Conservation (phyloP, 2,113 vertebrate species). For the Tapirus terrestris region DNA sequence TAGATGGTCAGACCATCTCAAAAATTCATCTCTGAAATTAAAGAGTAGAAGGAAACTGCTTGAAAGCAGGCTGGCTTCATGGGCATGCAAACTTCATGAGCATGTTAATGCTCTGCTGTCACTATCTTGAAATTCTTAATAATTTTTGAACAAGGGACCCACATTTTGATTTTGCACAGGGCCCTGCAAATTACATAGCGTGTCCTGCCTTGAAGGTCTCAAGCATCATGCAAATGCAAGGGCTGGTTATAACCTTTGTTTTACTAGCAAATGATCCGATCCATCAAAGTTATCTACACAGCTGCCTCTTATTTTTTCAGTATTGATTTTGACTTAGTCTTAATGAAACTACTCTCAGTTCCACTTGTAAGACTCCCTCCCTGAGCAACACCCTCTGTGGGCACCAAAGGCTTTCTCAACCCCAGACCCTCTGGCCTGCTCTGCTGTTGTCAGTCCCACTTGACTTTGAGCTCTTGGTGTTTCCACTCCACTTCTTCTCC, state of each 20-base stretch:
- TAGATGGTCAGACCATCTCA: background rate
- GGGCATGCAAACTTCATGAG: no score
- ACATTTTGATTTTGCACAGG: background rate
- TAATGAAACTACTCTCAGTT: background rate
- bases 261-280: background rate
- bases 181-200: background rate
- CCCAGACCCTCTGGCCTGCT: accelerated
- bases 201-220: background rate
- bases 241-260: background rate
- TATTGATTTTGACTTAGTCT: background rate
- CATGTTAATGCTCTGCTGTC: no score
- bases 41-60: background rate
- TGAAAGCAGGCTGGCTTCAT: background rate
- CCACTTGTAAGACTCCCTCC: background rate
- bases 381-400: background rate
- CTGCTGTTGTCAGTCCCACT: background rate
- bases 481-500: background rate
- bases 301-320: background rate
- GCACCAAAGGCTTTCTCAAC: background rate
- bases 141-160: background rate
- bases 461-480: background rate
- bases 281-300: conserved; percentile 23
- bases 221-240: background rate
- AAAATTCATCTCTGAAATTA: background rate
- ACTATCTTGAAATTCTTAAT: background rate